A percentile compares a stretch with the other conserved stretches of the same genome.
Conservation (phyloP, 1,140 invertebrate genomes). For the Neodiprion fabricii region DNA sequence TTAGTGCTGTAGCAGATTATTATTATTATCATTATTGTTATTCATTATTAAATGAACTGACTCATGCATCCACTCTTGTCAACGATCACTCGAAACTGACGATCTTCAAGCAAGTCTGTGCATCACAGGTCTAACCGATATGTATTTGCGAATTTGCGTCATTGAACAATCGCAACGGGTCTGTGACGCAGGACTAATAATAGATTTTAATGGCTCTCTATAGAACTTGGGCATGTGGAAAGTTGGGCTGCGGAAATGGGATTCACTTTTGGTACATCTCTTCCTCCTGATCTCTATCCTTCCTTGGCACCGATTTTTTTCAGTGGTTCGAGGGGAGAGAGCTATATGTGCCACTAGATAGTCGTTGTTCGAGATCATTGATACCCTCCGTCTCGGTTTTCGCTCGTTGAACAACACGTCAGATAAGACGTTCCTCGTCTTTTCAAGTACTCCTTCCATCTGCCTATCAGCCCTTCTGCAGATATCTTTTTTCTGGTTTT, state of each 20-base stretch:
- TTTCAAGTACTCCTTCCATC: not conserved
- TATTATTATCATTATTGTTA: too few species aligned
- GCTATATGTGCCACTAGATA: not conserved
- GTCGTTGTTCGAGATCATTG: conserved; percentile 1
- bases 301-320: too few species aligned
- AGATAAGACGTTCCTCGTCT: not conserved
- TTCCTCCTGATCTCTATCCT: too few species aligned
- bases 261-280: too few species aligned
- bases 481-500: not conserved
- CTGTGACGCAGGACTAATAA: not conserved
- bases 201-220: not conserved
- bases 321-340: too few species aligned
- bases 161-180: not conserved
- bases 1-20: too few species aligned
- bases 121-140: not conserved
- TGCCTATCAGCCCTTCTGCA: not conserved
- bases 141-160: not conserved
- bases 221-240: not conserved
- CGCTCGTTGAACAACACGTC: not conserved
- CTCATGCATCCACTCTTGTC: not conserved
- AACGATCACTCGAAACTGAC: not conserved
- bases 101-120: not conserved
- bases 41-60: too few species aligned
- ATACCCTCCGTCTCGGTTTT: conserved; percentile 3
- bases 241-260: too few species aligned